Base-by-base conservation (phyloP, 2,797 vertebrate species). In the Otolemur crassicaudatus region DNA sequence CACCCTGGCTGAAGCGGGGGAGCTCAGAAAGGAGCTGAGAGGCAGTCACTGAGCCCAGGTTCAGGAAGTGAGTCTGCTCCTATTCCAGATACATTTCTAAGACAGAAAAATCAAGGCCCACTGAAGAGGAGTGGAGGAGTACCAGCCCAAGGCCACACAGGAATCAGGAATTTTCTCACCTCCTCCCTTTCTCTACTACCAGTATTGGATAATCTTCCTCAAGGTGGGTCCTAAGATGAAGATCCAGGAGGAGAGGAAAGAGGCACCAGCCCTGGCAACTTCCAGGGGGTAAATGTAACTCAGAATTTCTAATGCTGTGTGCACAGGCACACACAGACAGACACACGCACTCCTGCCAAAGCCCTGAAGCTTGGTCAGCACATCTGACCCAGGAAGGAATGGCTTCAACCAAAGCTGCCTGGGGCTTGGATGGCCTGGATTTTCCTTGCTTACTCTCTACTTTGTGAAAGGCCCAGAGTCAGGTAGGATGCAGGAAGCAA, bases 21-120 rank as follows among this genome's bases (percentile, higher is more conserved):
- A 65, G 56, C 6, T 20, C 8, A 11, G n/a, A 14, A 34, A 72
- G 58, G n/a, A 79, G 69, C 43, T 46, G 80, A 67, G 40, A 67
- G 27, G 37, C 10, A 67, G 23, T 19, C 40, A 80, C 37, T 60
- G 90, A 43, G n/a, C n/a, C 3, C 20, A 81, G 76, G 53, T 34
- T 16, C 13, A 27, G 5, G 58, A 91, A 49, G 9, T 23, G 3
- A n/a, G 37, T 72, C 84, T 60, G 31, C 31, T 91, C 0, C 16
- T 53, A 53, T 17, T 79, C 9, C 46, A 73, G 20, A 29, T 91
- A 65, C 76, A n/a, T 72, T 90, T 97, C 86, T 86, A 53, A 76
- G 60, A 93, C 37, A 53, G 56, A 72, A 84, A 96, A 84, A 87
- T 90, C 40, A 25, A 94, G 53, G 19, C 6, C 81, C 58, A 23